Conservation (phyloP, 2,797 vertebrate species). For the Harpagifer antarcticus region DNA sequence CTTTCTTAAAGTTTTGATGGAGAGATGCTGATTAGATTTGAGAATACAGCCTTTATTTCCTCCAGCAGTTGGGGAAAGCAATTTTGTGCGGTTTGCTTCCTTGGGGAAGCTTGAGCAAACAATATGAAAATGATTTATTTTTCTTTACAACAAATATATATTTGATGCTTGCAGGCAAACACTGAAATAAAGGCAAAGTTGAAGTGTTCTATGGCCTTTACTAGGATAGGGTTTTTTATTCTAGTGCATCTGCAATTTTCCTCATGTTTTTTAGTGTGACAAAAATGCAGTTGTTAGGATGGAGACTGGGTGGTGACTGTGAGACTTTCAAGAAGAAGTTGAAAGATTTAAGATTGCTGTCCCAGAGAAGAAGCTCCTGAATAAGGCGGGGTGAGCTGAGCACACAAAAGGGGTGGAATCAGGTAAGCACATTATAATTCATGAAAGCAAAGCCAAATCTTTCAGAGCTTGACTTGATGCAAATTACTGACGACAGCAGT, state of each 20-base stretch:
- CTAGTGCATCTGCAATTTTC: constrained; percentile 30
- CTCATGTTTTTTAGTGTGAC: constrained; percentile 28
- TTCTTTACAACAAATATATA: constrained; percentile 75
- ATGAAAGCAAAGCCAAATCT: constrained; percentile 38
- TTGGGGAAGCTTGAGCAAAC: constrained; percentile 75
- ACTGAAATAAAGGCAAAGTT: constrained; percentile 66
- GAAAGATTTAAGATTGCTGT: constrained; percentile 6
- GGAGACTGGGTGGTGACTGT: neutral
- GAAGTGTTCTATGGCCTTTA: constrained; percentile 58
- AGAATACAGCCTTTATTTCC: constrained; percentile 69
- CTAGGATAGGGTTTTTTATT: constrained; percentile 44
- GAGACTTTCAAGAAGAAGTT: constrained; percentile 5
- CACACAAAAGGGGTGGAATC: constrained; percentile 5
- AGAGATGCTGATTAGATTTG: constrained; percentile 82
- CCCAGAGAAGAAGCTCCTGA: constrained; percentile 18
- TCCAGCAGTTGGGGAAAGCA: constrained; percentile 75
- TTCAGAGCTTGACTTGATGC: constrained; percentile 27
- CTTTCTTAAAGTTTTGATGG: constrained; percentile 77
- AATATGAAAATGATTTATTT: constrained; percentile 83
- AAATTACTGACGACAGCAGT: constrained; percentile 52
- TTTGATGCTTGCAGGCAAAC: constrained; percentile 76
- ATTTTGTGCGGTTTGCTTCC: constrained; percentile 78
- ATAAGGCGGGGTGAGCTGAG: neutral
- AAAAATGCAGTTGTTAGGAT: constrained; percentile 14
- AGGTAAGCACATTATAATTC: constrained; percentile 42